Evolutionary conservation across 2,113 vertebrate species (phyloP), one percentile per base, ranked within the genome.

Genomic region (Myiozetetes cayanensis): DNA sequence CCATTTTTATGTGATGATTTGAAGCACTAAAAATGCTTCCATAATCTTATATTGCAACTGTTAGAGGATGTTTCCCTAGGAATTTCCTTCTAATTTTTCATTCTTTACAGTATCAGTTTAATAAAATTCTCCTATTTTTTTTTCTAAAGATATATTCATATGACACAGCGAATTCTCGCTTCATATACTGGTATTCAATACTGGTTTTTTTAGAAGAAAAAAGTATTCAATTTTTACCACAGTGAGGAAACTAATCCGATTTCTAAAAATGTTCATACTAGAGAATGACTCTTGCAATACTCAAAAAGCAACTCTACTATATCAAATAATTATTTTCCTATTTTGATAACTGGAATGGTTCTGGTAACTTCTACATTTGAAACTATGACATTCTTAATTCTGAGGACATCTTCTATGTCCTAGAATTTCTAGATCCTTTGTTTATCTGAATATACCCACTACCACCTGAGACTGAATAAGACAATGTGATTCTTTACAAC

Each of bases 401-500:
- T 31, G 11, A 56, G 10, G 2, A 3, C 10, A 20, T 56, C 33
- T 85, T 59, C 43, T 52, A 3, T 8, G 12, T 23, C 23, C 68
- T 56, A 43, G 0, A 46, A 50, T 14, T 14, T 24, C 28, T 33
- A 71, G 20, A 19, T 30, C n/a, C 23, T 76, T 41, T 53, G 19
- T 10, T n/a, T 12, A 66, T 73, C 14, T 56, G 23, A 66, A 53
- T 19, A 58, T 5, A 86, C 8, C 8, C 22, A 59, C 18, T n/a
- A 55, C 5, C 4, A 39, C 24, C 14, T 0, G 2, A 68, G 8
- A 18, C 8, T 19, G 30, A 70, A 3, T 12, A 52, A 41, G 4
- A 33, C 39, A 49, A 68, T 2, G 10, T 15, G 24, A 58, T 41
- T 39, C 37, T 49, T 46, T 21, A 66, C 43, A 44, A 28, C 28